Percentiles rank a stretch among this genome's conserved stretches.
phyloP scores from a whole-genome alignment of 2,113 vertebrate species.

The Neogale vison region DNA sequence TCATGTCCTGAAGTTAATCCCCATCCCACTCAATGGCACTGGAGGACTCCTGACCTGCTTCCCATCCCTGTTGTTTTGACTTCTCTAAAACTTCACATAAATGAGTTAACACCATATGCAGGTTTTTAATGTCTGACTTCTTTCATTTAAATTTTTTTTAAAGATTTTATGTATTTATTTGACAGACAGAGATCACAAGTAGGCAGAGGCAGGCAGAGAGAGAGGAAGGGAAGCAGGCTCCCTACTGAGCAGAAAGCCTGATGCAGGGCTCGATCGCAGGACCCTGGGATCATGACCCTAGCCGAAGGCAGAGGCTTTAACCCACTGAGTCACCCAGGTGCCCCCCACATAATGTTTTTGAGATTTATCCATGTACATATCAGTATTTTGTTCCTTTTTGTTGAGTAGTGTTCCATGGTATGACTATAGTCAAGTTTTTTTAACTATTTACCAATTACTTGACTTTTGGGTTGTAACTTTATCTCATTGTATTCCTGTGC shows the following conservation, averaged over 20 bases:
- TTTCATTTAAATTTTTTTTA: not conserved
- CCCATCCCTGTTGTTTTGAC: not conserved
- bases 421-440: not conserved
- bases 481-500: not conserved
- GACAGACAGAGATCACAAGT: no score
- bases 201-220: no score
- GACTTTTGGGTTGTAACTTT: not conserved
- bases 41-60: not conserved
- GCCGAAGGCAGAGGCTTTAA: no score
- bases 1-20: not conserved
- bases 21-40: fast-evolving
- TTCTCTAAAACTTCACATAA: not conserved
- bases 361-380: not conserved
- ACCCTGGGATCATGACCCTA: no score
- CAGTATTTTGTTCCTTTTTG: not conserved
- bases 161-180: no score
- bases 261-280: no score
- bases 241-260: no score
- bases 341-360: not conserved
- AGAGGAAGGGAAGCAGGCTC: no score
- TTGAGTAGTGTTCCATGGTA: not conserved
- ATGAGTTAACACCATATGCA: not conserved
- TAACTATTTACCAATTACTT: not conserved
- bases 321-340: no score
- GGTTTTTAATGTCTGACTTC: not conserved